Evolutionary conservation across 2,113 vertebrate genomes (phyloP).

Genomic region (Lichenostomus cassidix): DNA sequence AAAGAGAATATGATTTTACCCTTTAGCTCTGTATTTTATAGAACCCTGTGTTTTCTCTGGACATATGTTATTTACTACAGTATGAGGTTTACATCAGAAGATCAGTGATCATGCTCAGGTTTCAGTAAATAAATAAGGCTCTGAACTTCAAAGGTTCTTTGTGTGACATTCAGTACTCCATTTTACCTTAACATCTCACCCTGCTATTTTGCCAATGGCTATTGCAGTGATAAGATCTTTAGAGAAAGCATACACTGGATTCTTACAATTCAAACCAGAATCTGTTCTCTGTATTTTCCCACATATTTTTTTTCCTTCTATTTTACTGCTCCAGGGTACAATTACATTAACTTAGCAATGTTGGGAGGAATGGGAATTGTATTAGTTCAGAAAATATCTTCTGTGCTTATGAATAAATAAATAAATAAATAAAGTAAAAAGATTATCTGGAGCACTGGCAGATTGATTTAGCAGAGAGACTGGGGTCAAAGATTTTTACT

Average conservation of each 20-base stretch:
- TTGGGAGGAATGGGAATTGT: background rate
- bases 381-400: constrained; percentile 65
- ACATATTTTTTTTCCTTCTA: background rate
- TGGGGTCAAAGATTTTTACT: constrained; percentile 37
- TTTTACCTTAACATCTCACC: constrained; percentile 3
- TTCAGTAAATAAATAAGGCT: constrained; percentile 32
- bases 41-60: background rate
- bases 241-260: background rate
- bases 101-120: background rate
- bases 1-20: background rate
- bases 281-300: background rate
- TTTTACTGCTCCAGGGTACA: background rate
- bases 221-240: background rate
- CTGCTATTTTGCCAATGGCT: background rate
- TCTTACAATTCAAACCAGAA: background rate
- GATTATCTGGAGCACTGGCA: background rate
- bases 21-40: background rate
- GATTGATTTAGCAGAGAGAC: constrained; percentile 53
- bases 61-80: background rate
- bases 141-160: background rate
- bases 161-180: background rate
- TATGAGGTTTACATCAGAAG: constrained; percentile 26
- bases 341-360: background rate
- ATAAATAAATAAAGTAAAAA: background rate
- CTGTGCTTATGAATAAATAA: background rate